A percentile compares a stretch with the other conserved stretches of the same genome.
phyloP scores from a whole-genome alignment of 2,888 invertebrate genomes.

The Tipula vernalis region DNA sequence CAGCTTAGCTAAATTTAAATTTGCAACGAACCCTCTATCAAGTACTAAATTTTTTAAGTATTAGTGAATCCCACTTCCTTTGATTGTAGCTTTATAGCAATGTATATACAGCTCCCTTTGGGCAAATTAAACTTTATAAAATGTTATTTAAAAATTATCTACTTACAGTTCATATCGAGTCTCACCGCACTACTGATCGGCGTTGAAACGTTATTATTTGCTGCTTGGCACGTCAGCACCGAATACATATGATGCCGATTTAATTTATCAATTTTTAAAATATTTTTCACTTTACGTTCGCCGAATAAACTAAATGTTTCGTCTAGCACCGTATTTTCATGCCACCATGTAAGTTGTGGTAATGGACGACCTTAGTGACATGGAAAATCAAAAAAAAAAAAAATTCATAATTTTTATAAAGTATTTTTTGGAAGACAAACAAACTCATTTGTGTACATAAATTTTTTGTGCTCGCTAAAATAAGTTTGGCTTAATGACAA shows the following conservation, averaged over 20 bases:
- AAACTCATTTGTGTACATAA: background rate
- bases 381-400: background rate
- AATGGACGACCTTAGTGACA: constrained; percentile 42
- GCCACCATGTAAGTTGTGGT: constrained; percentile 54
- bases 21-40: too few relatives aligned
- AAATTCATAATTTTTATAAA: background rate
- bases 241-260: constrained; percentile 46
- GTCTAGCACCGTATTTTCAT: constrained; percentile 48
- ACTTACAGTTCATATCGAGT: constrained; percentile 53
- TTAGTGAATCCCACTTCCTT: too few relatives aligned
- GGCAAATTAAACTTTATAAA: too few relatives aligned
- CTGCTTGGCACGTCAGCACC: constrained; percentile 50
- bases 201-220: constrained; percentile 49
- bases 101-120: too few relatives aligned
- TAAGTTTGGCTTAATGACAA: constrained; percentile 5
- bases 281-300: constrained; percentile 43
- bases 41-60: too few relatives aligned
- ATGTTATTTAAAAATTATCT: too few relatives aligned
- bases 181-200: constrained; percentile 49
- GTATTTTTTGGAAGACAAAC: background rate
- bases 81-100: too few relatives aligned
- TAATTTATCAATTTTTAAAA: constrained; percentile 43
- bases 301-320: constrained; percentile 43
- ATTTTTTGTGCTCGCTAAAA: background rate
- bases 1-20: too few relatives aligned